Evolutionary conservation across 1,140 invertebrate species (phyloP).

Genomic region (Rhopalosiphum padi): DNA sequence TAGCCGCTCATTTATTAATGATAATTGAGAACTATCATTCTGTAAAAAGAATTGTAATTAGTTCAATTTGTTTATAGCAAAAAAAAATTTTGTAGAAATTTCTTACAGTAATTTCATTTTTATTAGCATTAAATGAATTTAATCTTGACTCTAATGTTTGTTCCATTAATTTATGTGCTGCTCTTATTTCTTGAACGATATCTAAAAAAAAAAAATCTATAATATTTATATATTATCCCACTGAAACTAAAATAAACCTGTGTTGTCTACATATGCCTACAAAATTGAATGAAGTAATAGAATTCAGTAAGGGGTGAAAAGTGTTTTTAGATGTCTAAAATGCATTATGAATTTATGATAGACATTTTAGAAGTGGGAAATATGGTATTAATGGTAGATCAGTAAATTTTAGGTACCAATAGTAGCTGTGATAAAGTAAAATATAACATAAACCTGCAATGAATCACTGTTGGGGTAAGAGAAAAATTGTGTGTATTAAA

Average conservation of each 20-base stretch:
- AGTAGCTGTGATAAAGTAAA: no score
- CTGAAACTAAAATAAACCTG: not conserved
- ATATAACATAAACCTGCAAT: no score
- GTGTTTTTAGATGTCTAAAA: not conserved
- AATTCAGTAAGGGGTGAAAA: not conserved
- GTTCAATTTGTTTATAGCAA: not conserved
- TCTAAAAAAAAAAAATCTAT: slow-evolving; percentile 15
- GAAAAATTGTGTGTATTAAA: no score
- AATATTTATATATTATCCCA: not conserved
- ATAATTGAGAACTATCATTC: slow-evolving; percentile 11
- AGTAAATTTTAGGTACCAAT: no score
- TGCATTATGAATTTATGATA: no score
- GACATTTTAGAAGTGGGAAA: no score
- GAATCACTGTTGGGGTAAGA: no score
- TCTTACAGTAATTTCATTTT: slow-evolving; percentile 23
- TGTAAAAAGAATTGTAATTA: not conserved
- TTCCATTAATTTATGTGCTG: slow-evolving; percentile 53
- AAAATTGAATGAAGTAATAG: not conserved
- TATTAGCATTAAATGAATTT: slow-evolving; percentile 30
- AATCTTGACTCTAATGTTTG: slow-evolving; percentile 45
- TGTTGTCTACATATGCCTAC: not conserved
- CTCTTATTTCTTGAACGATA: slow-evolving; percentile 55
- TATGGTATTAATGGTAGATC: no score
- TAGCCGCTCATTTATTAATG: slow-evolving; percentile 26
- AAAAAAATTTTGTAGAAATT: not conserved